phyloP scores from a whole-genome alignment of 2,888 invertebrate species.

The Oscheius sp. region DNA sequence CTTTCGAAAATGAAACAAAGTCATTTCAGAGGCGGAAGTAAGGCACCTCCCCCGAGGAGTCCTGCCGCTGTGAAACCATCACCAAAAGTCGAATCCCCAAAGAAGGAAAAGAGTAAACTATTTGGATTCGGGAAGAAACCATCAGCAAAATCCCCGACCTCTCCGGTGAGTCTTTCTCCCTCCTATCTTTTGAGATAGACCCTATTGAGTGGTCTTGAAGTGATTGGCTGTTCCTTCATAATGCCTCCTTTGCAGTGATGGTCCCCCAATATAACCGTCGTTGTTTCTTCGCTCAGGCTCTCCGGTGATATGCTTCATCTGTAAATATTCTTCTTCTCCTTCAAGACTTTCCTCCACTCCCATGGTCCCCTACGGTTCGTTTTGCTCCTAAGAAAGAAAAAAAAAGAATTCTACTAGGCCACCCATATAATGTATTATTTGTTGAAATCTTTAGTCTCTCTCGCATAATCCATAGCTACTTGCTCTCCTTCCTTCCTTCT shows the following conservation, averaged over 20 bases:
- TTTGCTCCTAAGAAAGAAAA: constrained; percentile 18
- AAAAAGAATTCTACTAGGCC: background rate
- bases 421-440: background rate
- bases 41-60: constrained; percentile 34
- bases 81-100: constrained; percentile 45
- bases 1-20: too few relatives aligned
- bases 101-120: constrained; percentile 50
- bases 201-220: background rate
- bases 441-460: background rate
- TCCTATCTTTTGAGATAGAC: background rate
- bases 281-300: too few relatives aligned
- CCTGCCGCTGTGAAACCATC: constrained; percentile 11
- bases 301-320: too few relatives aligned
- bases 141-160: constrained; percentile 45
- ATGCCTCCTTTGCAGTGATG: background rate
- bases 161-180: constrained; percentile 31
- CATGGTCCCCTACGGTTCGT: constrained; percentile 21
- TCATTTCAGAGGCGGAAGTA: constrained; percentile 30
- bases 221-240: background rate
- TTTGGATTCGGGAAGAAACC: constrained; percentile 65
- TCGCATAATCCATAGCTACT: too few relatives aligned
- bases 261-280: background rate
- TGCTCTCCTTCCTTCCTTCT: too few relatives aligned
- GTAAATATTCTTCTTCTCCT: background rate
- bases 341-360: background rate